Evolutionary conservation across 2,797 vertebrate genomes (phyloP), one percentile per base, ranked within the genome.

Genomic region (Philypnodon macrostomus): DNA sequence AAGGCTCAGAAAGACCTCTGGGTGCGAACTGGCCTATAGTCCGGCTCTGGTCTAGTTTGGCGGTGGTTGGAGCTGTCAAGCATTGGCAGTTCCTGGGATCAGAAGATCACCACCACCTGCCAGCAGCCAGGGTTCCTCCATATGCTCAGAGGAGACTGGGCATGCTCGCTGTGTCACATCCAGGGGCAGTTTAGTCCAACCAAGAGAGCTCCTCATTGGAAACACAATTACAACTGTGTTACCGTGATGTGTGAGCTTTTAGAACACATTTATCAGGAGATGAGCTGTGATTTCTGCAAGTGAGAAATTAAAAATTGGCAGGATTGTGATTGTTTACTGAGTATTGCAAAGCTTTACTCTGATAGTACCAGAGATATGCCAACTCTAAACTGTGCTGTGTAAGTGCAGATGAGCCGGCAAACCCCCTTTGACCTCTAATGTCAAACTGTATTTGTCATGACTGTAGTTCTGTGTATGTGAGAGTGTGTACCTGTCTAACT

Each of bases 371-470:
- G 51, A 16, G 62, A 27, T 15, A 26, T 44, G 6, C 12, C 10
- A 17, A 29, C 26, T 44, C 26, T 42, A 31, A 44, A 16, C 26
- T n/a, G 40, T 10, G 8, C 23, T 9, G 11, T 11, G 14, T 44
- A 10, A 44, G 41, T 18, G 41, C 66, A 79, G 68, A 70, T 73
- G 55, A 79, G 55, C 62, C 56, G 63, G 58, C 53, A 14, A 67
- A 75, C 70, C 58, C 60, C 66, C 58, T 84, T 73, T 84, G 82
- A 85, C 77, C 73, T 68, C 69, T 52, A 51, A 67, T 81, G 80
- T 87, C 87, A 85, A 83, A 81, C 72, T 73, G 67, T 63, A 87
- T 85, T 84, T 85, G 76, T 86, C 71, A 80, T 70, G 5, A 24
- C 51, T 64, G 41, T 68, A 37, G 73, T 58, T 50, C 24, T 24